Evolutionary conservation across 37 sponge, comb jelly and placozoan species (phyloP).

Genomic region (Eunapius fragilis): DNA sequence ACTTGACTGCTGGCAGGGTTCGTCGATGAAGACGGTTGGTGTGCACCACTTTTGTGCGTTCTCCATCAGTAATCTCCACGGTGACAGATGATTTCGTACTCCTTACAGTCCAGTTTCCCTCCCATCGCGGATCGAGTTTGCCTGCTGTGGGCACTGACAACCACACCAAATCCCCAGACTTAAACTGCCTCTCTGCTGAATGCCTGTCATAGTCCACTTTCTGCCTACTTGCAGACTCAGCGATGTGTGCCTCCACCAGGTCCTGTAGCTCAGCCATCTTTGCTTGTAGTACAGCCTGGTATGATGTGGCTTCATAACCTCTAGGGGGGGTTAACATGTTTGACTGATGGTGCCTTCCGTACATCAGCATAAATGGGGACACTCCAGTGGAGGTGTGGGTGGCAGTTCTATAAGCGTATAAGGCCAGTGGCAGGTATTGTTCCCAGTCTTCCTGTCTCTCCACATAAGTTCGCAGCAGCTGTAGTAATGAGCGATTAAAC

Average conservation of each 20-base stretch:
- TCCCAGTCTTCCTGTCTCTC: slow-evolving; percentile 58
- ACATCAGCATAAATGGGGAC: slow-evolving; percentile 64
- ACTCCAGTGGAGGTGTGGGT: slow-evolving; percentile 40
- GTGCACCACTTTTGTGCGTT: slow-evolving; percentile 28
- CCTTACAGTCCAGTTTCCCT: slow-evolving; percentile 48
- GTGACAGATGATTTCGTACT: slow-evolving; percentile 13
- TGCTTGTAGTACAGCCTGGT: not conserved
- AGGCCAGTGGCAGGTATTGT: slow-evolving; percentile 48
- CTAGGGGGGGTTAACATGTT: not conserved
- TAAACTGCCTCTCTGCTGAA: not conserved
- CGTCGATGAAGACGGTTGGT: slow-evolving; percentile 19
- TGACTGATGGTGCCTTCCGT: slow-evolving; percentile 35
- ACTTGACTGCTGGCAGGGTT: too few species aligned
- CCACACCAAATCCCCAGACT: too few species aligned
- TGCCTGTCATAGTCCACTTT: slow-evolving; percentile 30
- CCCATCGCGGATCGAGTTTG: slow-evolving; percentile 68
- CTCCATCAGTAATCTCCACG: slow-evolving; percentile 27
- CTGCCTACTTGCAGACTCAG: slow-evolving; percentile 20
- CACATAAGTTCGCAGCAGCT: slow-evolving; percentile 46
- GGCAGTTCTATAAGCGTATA: slow-evolving; percentile 51
- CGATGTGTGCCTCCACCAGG: slow-evolving; percentile 33
- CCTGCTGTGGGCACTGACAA: slow-evolving; percentile 65
- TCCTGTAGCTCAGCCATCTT: slow-evolving; percentile 42
- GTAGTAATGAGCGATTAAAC: slow-evolving; percentile 38
- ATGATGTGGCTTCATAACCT: slow-evolving; percentile 30